Base-by-base conservation (phyloP, 2,888 invertebrate genomes). In the Volucella inanis region DNA sequence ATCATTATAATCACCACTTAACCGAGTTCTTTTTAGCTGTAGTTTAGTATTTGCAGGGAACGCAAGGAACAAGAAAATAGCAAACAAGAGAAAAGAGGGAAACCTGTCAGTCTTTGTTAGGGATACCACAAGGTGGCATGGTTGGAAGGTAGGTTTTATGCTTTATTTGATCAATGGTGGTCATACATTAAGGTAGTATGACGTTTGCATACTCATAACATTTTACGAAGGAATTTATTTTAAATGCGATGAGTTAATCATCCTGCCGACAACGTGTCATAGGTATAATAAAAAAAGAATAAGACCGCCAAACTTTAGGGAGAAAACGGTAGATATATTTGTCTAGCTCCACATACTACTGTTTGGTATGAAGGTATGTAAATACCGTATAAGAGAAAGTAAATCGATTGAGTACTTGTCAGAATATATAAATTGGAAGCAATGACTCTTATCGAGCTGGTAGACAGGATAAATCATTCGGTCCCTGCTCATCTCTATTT, bases 161-260 rank as follows among this genome's bases (percentile, higher is more conserved):
- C 59, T 77, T 55, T 72, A 76, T 87, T 87, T 87, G 83, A 87
- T 87, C 87, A 86, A 87, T 84, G 87, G 77, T 71, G 71, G 87
- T 75, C 71, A 84, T 87, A 84, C 83, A 81, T 87, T 84, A 80
- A 75, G 71, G 75, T 87, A 87, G 87, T 87, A 78, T 87, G 87
- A 84, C 87, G 81, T 81, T 84, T 83, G 87, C 77, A 87, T 31
- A 31, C 31, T 31, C 77, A 83, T 80, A 76, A 65, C 77, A 50
- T 67, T 71, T 49, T 11, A 70, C 47, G 72, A 67, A 82, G 72
- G 67, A 62, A 67, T 72, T 47, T 68, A 49, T 71, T 18, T 71
- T 59, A 70, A 70, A 55, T 81, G 70, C 57, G 62, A 64, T 70
- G 76, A 68, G 76, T 43, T 45, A 76, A 76, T 76, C 64, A 68